A percentile compares a stretch with the other conserved stretches of the same genome.
phyloP scores from a whole-genome alignment of 2,888 invertebrate genomes.

The Steinernema carpocapsae region DNA sequence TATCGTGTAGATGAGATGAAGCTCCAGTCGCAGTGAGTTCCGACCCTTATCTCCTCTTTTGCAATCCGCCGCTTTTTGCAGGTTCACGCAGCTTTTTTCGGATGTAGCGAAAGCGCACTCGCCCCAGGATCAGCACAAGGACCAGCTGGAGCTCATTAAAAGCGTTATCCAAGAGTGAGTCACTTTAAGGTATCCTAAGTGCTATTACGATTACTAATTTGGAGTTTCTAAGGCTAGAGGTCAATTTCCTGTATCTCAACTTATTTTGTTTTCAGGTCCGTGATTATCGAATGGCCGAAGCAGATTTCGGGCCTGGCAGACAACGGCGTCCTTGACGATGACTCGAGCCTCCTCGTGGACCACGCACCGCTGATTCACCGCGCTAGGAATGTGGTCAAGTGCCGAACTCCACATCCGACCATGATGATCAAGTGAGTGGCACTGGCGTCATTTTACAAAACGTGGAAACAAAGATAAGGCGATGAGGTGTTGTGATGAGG shows the following conservation, averaged over 20 bases:
- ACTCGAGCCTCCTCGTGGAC: conserved; percentile 46
- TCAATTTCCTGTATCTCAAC: not conserved
- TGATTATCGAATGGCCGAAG: conserved; percentile 57
- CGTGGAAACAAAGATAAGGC: not conserved
- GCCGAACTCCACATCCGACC: conserved; percentile 60
- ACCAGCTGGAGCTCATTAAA: conserved; percentile 43
- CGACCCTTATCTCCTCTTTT: not conserved
- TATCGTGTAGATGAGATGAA: conserved; percentile 18
- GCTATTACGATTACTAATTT: not conserved
- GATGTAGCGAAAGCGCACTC: conserved; percentile 42
- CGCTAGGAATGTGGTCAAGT: conserved; percentile 60
- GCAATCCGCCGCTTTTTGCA: conserved; percentile 24
- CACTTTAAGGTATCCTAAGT: not conserved
- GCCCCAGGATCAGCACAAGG: conserved; percentile 44
- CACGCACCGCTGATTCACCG: conserved; percentile 59
- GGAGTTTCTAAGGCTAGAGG: not conserved
- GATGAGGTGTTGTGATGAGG: not conserved
- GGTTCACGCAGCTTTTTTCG: conserved; percentile 45
- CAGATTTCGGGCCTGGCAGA: conserved; percentile 44
- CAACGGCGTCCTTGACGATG: conserved; percentile 39
- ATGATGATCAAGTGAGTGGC: conserved; percentile 56
- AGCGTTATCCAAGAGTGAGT: conserved; percentile 47
- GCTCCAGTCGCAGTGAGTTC: conserved; percentile 8
- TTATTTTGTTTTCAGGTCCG: conserved; percentile 43
- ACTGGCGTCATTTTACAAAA: not conserved